Percentiles rank a stretch among this genome's conserved stretches.
Conservation (phyloP, 2,888 invertebrate genomes). For the Chorisops tibialis region DNA sequence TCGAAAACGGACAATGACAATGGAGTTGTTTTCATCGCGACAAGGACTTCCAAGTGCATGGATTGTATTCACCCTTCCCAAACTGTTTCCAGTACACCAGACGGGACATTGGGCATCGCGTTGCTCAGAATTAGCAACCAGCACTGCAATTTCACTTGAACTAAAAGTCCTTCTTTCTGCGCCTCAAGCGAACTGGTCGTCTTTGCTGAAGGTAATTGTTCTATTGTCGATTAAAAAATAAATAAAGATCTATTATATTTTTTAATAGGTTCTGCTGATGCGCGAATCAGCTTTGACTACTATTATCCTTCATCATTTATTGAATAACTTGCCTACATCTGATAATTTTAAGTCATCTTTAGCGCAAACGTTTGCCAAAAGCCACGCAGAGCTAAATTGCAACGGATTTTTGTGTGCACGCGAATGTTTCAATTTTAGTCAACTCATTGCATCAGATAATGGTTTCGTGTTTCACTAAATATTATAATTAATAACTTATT, state of each 20-base stretch:
- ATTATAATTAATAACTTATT: background rate
- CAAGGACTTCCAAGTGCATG: constrained; percentile 62
- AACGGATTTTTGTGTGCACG: constrained; percentile 69
- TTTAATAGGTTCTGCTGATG: constrained; percentile 65
- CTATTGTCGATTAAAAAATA: background rate
- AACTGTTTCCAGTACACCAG: constrained; percentile 56
- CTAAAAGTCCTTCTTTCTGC: constrained; percentile 69
- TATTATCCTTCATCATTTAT: constrained; percentile 57
- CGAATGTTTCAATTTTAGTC: constrained; percentile 56
- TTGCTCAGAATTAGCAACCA: constrained; percentile 56
- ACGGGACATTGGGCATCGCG: constrained; percentile 48
- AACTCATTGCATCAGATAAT: constrained; percentile 43
- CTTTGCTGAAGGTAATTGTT: constrained; percentile 63
- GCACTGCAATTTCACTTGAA: constrained; percentile 66
- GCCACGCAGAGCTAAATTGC: constrained; percentile 41
- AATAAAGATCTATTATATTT: no score
- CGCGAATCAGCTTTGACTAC: constrained; percentile 63
- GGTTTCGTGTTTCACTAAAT: background rate
- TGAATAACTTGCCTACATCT: constrained; percentile 53
- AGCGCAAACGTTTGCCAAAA: constrained; percentile 48
- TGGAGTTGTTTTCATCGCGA: constrained; percentile 58
- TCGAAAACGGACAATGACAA: constrained; percentile 57
- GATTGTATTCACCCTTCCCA: constrained; percentile 67
- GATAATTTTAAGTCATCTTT: constrained; percentile 50
- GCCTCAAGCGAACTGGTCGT: constrained; percentile 75